Evolutionary conservation across 2,797 vertebrate species (phyloP), one percentile per base, ranked within the genome.

Genomic region (Heterohyrax brucei): DNA sequence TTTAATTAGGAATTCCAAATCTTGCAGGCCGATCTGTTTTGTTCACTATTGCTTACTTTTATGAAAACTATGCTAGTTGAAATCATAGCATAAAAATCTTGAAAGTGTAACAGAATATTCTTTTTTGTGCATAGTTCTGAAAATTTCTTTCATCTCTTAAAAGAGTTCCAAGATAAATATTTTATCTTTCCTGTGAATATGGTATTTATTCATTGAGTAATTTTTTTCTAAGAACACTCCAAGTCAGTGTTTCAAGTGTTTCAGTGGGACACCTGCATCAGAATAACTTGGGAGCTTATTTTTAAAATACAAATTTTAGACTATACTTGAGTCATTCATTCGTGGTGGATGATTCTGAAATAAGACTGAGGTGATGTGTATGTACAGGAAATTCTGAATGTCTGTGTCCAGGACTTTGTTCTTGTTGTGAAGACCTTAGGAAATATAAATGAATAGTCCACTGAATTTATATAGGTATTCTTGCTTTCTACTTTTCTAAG

Each of bases 61-160:
- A 7, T 85, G 30, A 88, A 96, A 80, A 91, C 30, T 79, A 44
- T 96, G 46, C 39, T 75, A 91, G 44, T 30, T 96, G 66, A 93
- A 95, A 87, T 87, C 66, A 53, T 77, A 13, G 77, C 66, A 68
- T 64, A 85, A 89, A 1, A 14, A 87, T 86, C 50, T 89, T 89
- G n/a, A 46, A 83, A 66, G 28, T 88, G 62, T 80, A 89, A 83
- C 1, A 75, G 48, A 91, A 50, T 83, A 10, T 68, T 81, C 82
- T 89, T 86, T 86, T 53, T 85, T 79, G 2, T 80, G 21, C 62
- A 46, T 75, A 59, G 76, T 95, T 80, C 56, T 91, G n/a, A 82
- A 66, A 89, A 44, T 93, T 85, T 91, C 46, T 94, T 93, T 89
- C 46, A 82, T 79, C 50, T 82, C 82, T 93, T 64, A 92, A 93